Evolutionary conservation across 30 jellyfish, hydroid and myxozoan genomes (phyloP).

Genomic region (Pseudorhiza aurosa): DNA sequence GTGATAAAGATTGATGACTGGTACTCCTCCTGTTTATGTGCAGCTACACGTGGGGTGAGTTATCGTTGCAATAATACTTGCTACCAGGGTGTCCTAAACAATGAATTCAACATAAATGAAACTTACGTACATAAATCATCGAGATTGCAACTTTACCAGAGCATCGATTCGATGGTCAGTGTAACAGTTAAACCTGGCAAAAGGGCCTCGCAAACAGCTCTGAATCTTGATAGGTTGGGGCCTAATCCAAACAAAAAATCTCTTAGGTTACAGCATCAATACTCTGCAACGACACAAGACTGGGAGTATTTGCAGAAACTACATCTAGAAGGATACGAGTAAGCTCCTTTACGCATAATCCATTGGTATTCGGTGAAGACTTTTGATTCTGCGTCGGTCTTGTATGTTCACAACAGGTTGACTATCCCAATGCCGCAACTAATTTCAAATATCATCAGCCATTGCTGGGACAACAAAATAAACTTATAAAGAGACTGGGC

Average conservation of each 20-base stretch:
- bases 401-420: not conserved
- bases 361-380: constrained; percentile 7
- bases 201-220: too few species aligned
- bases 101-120: too few species aligned
- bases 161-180: too few species aligned
- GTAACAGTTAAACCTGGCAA: too few species aligned
- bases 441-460: constrained; percentile 10
- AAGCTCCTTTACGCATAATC: constrained; percentile 84
- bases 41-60: too few species aligned
- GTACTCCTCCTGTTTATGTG: too few species aligned
- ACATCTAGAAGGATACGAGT: constrained; percentile 60
- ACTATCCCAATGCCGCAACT: not conserved
- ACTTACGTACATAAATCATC: too few species aligned
- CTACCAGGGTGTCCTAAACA: too few species aligned
- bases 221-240: too few species aligned
- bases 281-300: not conserved
- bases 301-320: not conserved
- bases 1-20: too few species aligned
- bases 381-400: not conserved
- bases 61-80: too few species aligned
- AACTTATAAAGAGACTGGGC: not conserved
- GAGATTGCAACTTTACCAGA: too few species aligned
- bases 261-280: constrained; percentile 1
- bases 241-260: constrained; percentile 5
- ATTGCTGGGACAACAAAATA: constrained; percentile 31